Percentiles rank a stretch among this genome's conserved stretches.
phyloP scores from a whole-genome alignment of 2,888 invertebrate species.

The Herminia tarsipennalis region DNA sequence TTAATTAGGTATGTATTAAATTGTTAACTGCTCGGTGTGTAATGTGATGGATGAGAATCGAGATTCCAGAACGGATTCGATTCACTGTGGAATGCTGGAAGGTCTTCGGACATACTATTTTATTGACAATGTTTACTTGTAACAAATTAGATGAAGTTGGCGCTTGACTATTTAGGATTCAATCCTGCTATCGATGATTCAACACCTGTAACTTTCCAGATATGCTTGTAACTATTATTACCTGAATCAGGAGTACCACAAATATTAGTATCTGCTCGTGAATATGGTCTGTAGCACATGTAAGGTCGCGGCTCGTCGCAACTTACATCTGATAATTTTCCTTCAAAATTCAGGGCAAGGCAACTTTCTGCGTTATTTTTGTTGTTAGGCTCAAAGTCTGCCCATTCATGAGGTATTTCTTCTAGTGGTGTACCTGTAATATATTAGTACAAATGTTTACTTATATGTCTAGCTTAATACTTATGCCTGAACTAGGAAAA shows the following conservation, averaged over 20 bases:
- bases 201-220: not conserved
- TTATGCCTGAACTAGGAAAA: too few relatives aligned
- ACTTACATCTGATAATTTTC: constrained; percentile 1
- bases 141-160: too few relatives aligned
- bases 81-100: too few relatives aligned
- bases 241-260: constrained; percentile 15
- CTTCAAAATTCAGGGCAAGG: not conserved
- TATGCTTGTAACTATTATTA: not conserved
- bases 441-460: not conserved
- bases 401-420: constrained; percentile 1
- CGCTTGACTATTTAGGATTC: too few relatives aligned
- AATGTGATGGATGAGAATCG: too few relatives aligned
- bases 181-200: too few relatives aligned
- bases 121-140: too few relatives aligned
- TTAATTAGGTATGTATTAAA: too few relatives aligned
- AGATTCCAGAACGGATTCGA: too few relatives aligned
- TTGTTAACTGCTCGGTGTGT: too few relatives aligned
- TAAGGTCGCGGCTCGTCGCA: not conserved
- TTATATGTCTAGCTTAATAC: not conserved
- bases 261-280: not conserved
- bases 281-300: constrained; percentile 1
- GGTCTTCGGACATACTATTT: too few relatives aligned
- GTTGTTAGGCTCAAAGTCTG: constrained; percentile 4
- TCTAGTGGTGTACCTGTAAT: constrained; percentile 7
- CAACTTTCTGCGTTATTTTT: constrained; percentile 3